phyloP scores from a whole-genome alignment of 2,888 invertebrate species.

The Andrena bicolor region DNA sequence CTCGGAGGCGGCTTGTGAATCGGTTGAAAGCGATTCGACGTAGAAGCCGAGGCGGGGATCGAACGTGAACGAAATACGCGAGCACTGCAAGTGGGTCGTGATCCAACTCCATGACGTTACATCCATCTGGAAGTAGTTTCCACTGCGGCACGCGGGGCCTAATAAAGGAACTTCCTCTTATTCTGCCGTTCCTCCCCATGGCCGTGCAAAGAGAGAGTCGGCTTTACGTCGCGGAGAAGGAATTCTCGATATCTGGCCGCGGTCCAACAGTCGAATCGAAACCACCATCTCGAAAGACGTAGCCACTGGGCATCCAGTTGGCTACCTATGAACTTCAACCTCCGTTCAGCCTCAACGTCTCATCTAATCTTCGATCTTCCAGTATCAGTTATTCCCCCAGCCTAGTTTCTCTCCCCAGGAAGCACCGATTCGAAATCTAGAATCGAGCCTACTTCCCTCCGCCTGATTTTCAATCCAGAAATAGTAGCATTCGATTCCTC shows the following conservation, averaged over 20 bases:
- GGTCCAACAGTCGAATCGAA: constrained; percentile 70
- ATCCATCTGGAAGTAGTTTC: constrained; percentile 57
- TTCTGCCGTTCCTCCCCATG: constrained; percentile 31
- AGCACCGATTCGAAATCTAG: no score
- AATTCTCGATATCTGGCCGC: constrained; percentile 66
- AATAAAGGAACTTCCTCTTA: constrained; percentile 47
- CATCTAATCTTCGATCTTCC: not conserved
- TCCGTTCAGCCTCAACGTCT: no score
- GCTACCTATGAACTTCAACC: constrained; percentile 48
- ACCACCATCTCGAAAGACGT: constrained; percentile 63
- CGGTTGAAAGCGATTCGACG: constrained; percentile 38
- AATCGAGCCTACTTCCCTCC: no score
- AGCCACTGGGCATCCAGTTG: constrained; percentile 40
- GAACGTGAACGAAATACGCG: constrained; percentile 65
- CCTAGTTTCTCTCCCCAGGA: no score
- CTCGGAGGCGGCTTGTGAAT: constrained; percentile 36
- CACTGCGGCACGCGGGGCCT: constrained; percentile 40
- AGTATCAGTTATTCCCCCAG: no score
- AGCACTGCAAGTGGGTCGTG: constrained; percentile 51
- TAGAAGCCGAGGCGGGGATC: constrained; percentile 13
- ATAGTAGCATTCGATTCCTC: no score
- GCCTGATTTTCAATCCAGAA: no score
- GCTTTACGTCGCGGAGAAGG: constrained; percentile 39
- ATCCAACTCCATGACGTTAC: constrained; percentile 51
- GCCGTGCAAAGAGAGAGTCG: constrained; percentile 21